These are phyloP conservation scores for Nemurella pictetii DNA, from an alignment of 2,888 invertebrate genomes.

Conservation along the genomic window DNA sequence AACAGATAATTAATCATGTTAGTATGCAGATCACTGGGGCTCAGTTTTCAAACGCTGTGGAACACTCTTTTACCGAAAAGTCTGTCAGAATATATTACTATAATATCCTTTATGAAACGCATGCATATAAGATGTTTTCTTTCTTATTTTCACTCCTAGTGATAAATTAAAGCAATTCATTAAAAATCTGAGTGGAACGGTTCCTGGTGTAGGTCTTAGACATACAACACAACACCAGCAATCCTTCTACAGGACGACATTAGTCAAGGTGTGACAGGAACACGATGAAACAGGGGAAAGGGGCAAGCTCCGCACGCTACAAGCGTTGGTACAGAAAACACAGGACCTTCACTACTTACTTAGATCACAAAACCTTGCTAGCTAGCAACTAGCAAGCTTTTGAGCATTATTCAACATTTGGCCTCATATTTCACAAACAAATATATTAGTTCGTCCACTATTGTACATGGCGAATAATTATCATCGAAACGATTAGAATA, in stretches of 20 bases:
- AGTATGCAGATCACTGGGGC: neutral
- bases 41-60: neutral
- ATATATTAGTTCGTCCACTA: neutral
- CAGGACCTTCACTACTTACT: neutral
- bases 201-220: neutral
- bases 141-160: neutral
- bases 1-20: neutral
- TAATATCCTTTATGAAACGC: neutral
- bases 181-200: neutral
- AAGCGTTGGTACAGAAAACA: too few species aligned
- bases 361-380: neutral
- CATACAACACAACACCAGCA: neutral
- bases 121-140: neutral
- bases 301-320: neutral
- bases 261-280: conserved; percentile 12
- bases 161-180: conserved; percentile 10
- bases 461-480: neutral
- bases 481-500: conserved; percentile 1
- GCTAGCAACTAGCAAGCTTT: neutral
- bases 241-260: neutral
- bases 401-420: neutral
- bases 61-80: neutral
- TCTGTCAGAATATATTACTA: neutral
- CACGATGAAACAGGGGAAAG: neutral
- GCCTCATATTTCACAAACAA: neutral